phyloP scores from a whole-genome alignment of 2,797 vertebrate species.

The Falco cherrug region DNA sequence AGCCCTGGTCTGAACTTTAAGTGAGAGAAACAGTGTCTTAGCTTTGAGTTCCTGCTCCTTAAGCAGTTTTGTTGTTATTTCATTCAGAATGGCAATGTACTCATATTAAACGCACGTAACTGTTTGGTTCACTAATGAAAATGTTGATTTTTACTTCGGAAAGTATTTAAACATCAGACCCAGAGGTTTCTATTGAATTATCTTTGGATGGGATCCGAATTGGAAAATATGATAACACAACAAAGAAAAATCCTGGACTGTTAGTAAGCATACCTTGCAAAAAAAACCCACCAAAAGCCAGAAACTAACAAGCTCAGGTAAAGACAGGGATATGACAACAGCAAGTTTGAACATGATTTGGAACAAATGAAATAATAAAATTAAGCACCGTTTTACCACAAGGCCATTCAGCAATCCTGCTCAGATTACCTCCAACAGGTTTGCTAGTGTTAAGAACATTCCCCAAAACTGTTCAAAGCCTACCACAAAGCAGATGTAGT shows the following conservation, averaged over 20 bases:
- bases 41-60: not conserved
- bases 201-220: not conserved
- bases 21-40: not conserved
- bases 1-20: not conserved
- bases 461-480: not conserved
- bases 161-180: slow-evolving; percentile 1
- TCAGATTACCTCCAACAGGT: not conserved
- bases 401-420: not conserved
- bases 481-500: not conserved
- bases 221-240: not conserved
- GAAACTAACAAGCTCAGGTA: not conserved
- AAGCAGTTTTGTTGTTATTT: not conserved
- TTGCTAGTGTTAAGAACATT: not conserved
- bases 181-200: not conserved
- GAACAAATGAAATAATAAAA: not conserved
- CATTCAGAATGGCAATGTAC: not conserved
- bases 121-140: not conserved
- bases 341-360: not conserved
- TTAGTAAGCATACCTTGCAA: not conserved
- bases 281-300: not conserved
- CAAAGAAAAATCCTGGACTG: not conserved
- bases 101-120: not conserved
- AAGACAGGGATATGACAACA: not conserved
- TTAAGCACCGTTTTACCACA: not conserved
- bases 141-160: not conserved